Percentiles rank a stretch among this genome's conserved stretches.
phyloP scores from a whole-genome alignment of 2,888 invertebrate species.

The Formica aserva region DNA sequence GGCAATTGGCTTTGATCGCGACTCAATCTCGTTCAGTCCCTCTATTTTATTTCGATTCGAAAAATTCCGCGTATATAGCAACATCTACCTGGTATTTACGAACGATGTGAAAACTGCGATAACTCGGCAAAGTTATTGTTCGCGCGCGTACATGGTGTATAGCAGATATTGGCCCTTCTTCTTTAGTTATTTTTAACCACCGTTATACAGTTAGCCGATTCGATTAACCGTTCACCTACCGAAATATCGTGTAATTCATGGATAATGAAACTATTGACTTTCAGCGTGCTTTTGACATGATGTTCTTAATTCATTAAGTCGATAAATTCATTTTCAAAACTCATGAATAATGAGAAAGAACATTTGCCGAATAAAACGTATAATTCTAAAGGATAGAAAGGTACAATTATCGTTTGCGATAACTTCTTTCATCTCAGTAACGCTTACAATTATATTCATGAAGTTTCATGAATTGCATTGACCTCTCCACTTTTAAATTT shows the following conservation, averaged over 20 bases:
- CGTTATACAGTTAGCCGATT: background rate
- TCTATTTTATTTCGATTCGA: conserved; percentile 38
- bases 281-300: background rate
- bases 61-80: conserved; percentile 37
- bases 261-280: background rate
- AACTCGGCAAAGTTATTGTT: conserved; percentile 31
- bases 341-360: conserved; percentile 21
- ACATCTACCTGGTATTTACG: conserved; percentile 32
- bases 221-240: conserved; percentile 14
- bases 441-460: conserved; percentile 45
- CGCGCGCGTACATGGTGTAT: background rate
- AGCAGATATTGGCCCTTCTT: conserved; percentile 7
- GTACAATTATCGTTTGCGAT: conserved; percentile 50
- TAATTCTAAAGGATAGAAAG: conserved; percentile 7
- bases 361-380: conserved; percentile 12
- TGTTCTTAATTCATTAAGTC: conserved; percentile 16
- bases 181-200: conserved; percentile 24
- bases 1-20: conserved; percentile 35
- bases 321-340: background rate
- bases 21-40: conserved; percentile 20
- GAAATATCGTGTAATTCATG: conserved; percentile 7
- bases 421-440: conserved; percentile 44
- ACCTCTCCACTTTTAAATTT: conserved; percentile 48
- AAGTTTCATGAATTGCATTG: conserved; percentile 49
- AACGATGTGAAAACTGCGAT: conserved; percentile 41